Base-by-base conservation (phyloP, 2,113 vertebrate genomes). In the Anguilla rostrata region DNA sequence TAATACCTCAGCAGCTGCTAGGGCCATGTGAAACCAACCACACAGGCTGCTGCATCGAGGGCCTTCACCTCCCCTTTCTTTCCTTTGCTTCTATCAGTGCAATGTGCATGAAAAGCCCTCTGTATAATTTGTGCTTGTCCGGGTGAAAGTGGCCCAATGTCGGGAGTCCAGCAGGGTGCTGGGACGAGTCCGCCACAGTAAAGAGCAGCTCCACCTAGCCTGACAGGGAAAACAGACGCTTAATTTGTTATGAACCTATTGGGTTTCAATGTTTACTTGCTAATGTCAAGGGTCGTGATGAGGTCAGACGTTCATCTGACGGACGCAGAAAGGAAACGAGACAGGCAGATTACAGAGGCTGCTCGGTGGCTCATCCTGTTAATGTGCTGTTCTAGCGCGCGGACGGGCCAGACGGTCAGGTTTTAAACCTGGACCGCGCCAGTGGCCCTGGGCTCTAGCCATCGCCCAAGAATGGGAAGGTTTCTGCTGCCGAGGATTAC, bases 1-100 rank as follows among this genome's bases (percentile, higher is more conserved):
- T 49, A 82, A 82, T 82, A 46, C 81, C 81, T 82, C 41, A 15
- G n/a, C 81, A 82, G 81, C 46, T 82, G 81, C 41, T n/a, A 82
- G 81, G 43, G 41, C 81, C 43, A 49, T 49, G 46, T 82, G 53
- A 49, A 82, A 82, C 39, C 18, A 26, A 39, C 5, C 39, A n/a
- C 34, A 3, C 75, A 53, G n/a, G 18, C 81, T n/a, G 18, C 7
- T 20, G 46, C 26, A n/a, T 49, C 9, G 9, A 26, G 39, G 40
- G 2, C 26, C 14, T 29, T 22, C 81, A 49, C 39, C 26, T 82
- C 40, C 41, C 41, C 5, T 49, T 53, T 29, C 41, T 82, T 49
- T 53, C 20, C 20, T 82, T 49, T 53, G 15, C 41, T 34, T 14
- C 71, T 11, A 34, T 75, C n/a, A 12, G 29, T 12, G n/a, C 26